Conservation (phyloP, 2,888 invertebrate species). For the Macrostomum cliftonense region DNA sequence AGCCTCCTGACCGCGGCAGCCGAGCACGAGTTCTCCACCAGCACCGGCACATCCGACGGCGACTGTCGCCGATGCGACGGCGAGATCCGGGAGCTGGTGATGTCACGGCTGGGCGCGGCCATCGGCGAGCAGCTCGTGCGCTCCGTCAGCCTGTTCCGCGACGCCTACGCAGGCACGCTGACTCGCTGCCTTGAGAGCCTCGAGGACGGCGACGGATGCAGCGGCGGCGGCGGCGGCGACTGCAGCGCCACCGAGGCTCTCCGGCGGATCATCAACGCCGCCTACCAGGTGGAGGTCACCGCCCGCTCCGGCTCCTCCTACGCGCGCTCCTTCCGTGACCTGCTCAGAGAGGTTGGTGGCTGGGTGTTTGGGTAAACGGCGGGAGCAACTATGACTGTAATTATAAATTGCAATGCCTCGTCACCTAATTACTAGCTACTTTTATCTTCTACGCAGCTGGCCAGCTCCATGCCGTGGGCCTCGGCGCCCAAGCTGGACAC, state of each 20-base stretch:
- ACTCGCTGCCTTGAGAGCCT: too few relatives aligned
- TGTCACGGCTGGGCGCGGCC: slow-evolving; percentile 53
- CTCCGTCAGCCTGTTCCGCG: slow-evolving; percentile 60
- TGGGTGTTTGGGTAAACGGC: too few relatives aligned
- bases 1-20: slow-evolving; percentile 30
- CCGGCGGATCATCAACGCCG: slow-evolving; percentile 48
- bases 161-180: slow-evolving; percentile 45
- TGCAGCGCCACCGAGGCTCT: slow-evolving; percentile 51
- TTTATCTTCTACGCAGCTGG: slow-evolving; percentile 34
- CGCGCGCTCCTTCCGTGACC: slow-evolving; percentile 48
- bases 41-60: too few relatives aligned
- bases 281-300: slow-evolving; percentile 52
- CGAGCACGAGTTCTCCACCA: too few relatives aligned
- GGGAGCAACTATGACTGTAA: too few relatives aligned
- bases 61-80: slow-evolving; percentile 41
- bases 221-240: slow-evolving; percentile 11
- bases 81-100: slow-evolving; percentile 50
- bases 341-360: slow-evolving; percentile 43
- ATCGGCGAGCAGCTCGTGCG: slow-evolving; percentile 58
- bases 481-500: slow-evolving; percentile 37
- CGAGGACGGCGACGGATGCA: slow-evolving; percentile 10
- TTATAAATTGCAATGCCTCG: too few relatives aligned
- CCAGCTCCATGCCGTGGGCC: slow-evolving; percentile 48
- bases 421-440: too few relatives aligned
- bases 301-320: slow-evolving; percentile 48